A percentile compares a stretch with the other conserved stretches of the same genome.
Conservation (phyloP, 1,140 invertebrate genomes). For the Mycetomoellerius zeteki region DNA sequence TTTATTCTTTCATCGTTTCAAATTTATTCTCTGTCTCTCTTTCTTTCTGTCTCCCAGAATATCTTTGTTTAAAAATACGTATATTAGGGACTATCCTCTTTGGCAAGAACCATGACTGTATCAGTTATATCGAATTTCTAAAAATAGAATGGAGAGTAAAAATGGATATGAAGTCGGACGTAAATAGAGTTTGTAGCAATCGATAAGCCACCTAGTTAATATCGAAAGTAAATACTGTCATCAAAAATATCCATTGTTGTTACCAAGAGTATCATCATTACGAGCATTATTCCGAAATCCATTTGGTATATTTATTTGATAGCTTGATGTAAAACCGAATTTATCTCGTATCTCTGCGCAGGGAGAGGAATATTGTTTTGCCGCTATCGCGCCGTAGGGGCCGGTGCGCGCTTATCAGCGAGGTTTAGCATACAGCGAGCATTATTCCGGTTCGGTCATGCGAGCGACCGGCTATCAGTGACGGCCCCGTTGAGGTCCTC, state of each 20-base stretch:
- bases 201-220: not conserved
- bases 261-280: not conserved
- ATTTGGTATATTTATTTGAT: conserved; percentile 27
- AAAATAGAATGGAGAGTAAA: not conserved
- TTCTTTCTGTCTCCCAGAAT: not conserved
- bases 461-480: conserved; percentile 70
- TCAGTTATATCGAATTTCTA: conserved; percentile 16
- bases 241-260: not conserved
- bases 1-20: not conserved
- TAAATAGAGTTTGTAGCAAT: conserved; percentile 7
- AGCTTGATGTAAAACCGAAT: conserved; percentile 65
- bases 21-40: not conserved
- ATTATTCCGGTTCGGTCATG: conserved; percentile 72
- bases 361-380: conserved; percentile 70
- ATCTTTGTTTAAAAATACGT: not conserved
- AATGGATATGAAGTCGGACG: not conserved
- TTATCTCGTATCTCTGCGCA: conserved; percentile 32
- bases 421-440: conserved; percentile 63
- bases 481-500: conserved; percentile 54
- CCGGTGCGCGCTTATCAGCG: conserved; percentile 66
- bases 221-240: not conserved
- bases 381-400: conserved; percentile 59
- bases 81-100: not conserved
- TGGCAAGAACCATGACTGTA: no score
- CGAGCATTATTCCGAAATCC: not conserved